Evolutionary conservation across 1,140 invertebrate species (phyloP).

Genomic region (Dinoponera quadriceps): DNA sequence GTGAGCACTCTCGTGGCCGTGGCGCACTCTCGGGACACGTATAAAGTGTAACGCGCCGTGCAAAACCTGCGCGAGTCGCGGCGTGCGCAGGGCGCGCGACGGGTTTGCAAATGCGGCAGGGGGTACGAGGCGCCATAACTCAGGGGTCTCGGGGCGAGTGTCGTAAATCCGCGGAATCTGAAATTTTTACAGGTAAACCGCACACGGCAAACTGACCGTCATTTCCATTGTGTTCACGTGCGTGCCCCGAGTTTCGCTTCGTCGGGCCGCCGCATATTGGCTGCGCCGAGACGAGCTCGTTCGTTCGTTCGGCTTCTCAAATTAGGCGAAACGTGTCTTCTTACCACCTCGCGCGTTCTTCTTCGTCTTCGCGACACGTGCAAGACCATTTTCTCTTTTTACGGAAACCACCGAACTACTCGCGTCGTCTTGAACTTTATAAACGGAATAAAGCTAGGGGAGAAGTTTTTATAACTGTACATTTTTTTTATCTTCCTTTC

Average conservation of each 20-base stretch:
- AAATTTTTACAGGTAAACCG: slow-evolving; percentile 45
- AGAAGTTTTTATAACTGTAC: too few species aligned
- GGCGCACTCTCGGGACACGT: slow-evolving; percentile 28
- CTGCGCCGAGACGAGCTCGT: neutral
- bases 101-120: slow-evolving; percentile 64
- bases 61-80: slow-evolving; percentile 52
- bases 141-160: slow-evolving; percentile 38
- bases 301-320: neutral
- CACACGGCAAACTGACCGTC: slow-evolving; percentile 46
- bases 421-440: too few species aligned
- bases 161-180: slow-evolving; percentile 63
- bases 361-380: neutral
- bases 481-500: too few species aligned
- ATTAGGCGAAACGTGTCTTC: neutral
- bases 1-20: slow-evolving; percentile 54
- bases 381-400: neutral
- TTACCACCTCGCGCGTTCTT: neutral
- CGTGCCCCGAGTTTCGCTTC: neutral
- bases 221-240: slow-evolving; percentile 21
- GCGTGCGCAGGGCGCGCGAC: slow-evolving; percentile 37
- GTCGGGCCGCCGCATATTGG: too few species aligned
- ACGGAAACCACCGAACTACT: neutral
- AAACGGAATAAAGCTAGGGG: too few species aligned
- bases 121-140: slow-evolving; percentile 59
- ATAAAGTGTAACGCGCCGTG: slow-evolving; percentile 68